A percentile compares a stretch with the other conserved stretches of the same genome.
phyloP scores from a whole-genome alignment of 2,797 vertebrate species.

The Arremon brunneinucha region DNA sequence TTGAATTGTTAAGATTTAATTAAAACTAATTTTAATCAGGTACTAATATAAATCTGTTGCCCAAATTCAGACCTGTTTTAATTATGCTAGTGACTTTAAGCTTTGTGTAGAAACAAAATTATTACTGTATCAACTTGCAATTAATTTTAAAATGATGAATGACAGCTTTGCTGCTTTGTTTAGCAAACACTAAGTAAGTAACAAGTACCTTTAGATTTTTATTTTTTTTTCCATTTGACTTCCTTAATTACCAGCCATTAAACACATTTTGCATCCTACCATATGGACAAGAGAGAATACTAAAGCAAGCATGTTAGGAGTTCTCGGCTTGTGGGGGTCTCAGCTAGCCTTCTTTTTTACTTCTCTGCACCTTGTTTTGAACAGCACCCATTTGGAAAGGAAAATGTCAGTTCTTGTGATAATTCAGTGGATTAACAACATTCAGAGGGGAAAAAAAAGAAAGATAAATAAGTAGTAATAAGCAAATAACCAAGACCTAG shows the following conservation, averaged over 20 bases:
- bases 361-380: not conserved
- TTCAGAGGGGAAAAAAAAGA: not conserved
- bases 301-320: not conserved
- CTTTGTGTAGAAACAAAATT: not conserved
- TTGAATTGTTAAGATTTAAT: not conserved
- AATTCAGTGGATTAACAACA: not conserved
- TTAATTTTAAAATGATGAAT: not conserved
- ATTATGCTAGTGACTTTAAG: constrained; percentile 4
- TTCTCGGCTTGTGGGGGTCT: not conserved
- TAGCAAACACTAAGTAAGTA: constrained; percentile 31
- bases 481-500: not conserved
- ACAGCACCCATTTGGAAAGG: not conserved
- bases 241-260: constrained; percentile 7
- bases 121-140: not conserved
- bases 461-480: not conserved
- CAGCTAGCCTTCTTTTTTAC: not conserved
- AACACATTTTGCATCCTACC: not conserved
- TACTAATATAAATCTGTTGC: constrained; percentile 5
- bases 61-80: not conserved
- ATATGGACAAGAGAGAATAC: not conserved
- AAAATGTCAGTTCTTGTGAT: not conserved
- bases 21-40: constrained; percentile 8
- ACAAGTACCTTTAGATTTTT: not conserved
- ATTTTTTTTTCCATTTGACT: not conserved
- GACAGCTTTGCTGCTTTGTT: constrained; percentile 32